A percentile compares a stretch with the other conserved stretches of the same genome.
Conservation (phyloP, 2,888 invertebrate species). For the Drosophila acutilabella region DNA sequence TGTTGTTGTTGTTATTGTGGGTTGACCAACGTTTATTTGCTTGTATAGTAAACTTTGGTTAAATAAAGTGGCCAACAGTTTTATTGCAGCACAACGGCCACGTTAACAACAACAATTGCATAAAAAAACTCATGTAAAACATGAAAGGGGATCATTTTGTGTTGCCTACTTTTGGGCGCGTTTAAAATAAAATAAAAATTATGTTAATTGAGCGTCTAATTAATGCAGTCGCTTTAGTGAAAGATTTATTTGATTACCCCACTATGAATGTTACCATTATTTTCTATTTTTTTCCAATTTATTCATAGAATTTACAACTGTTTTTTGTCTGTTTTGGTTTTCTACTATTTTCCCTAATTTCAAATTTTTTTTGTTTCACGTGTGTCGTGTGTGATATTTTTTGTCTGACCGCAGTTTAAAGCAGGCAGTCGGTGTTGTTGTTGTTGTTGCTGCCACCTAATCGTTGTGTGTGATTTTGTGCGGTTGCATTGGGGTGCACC, state of each 20-base stretch:
- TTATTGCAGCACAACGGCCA: conserved; percentile 57
- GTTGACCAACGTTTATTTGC: conserved; percentile 72
- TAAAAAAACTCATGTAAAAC: neutral
- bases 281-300: conserved; percentile 33
- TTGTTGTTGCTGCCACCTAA: conserved; percentile 48
- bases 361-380: neutral
- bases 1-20: conserved; percentile 31
- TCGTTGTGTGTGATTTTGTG: conserved; percentile 73
- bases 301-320: conserved; percentile 33
- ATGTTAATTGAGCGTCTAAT: conserved; percentile 39
- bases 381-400: conserved; percentile 11
- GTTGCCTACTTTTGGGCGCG: conserved; percentile 20
- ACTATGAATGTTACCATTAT: neutral
- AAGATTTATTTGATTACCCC: conserved; percentile 49
- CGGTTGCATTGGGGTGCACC: conserved; percentile 68
- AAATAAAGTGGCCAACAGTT: conserved; percentile 80
- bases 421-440: conserved; percentile 14
- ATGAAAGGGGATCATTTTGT: neutral
- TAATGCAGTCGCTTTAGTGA: conserved; percentile 45
- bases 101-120: conserved; percentile 21
- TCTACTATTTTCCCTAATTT: neutral
- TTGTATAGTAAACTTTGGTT: conserved; percentile 78
- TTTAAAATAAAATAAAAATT: conserved; percentile 15
- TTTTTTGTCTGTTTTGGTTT: conserved; percentile 19
- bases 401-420: conserved; percentile 45